A percentile compares a stretch with the other conserved stretches of the same genome.
These are phyloP conservation scores for Melanotaenia trifasciata DNA, from an alignment of 2,797 vertebrate genomes.

Conservation along the genomic window DNA sequence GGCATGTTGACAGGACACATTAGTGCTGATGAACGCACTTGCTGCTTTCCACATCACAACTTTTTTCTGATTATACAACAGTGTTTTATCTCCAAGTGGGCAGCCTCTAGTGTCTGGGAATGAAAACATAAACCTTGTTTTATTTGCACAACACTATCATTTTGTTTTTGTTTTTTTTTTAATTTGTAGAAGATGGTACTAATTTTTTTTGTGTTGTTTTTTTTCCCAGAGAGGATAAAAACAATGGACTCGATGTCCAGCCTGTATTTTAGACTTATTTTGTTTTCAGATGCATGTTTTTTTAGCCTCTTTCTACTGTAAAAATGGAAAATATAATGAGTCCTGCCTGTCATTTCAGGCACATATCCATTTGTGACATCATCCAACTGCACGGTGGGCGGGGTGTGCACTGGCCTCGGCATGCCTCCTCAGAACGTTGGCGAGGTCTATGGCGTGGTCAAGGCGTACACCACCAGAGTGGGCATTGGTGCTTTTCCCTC, in stretches of 20 bases:
- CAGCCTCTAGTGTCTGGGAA: not conserved
- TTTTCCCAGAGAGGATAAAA: too few relatives aligned
- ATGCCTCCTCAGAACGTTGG: constrained; percentile 96
- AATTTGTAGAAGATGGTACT: not conserved
- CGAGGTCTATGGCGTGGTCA: constrained; percentile 95
- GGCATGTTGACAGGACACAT: constrained; percentile 4
- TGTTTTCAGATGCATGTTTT: not conserved
- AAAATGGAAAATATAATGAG: not conserved
- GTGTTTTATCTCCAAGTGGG: constrained; percentile 16
- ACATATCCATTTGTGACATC: constrained; percentile 99
- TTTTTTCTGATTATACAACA: constrained; percentile 23
- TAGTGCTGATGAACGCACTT: not conserved
- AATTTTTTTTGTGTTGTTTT: not conserved
- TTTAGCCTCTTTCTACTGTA: too few relatives aligned
- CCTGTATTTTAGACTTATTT: not conserved
- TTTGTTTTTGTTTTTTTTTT: not conserved
- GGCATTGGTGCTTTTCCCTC: constrained; percentile 97
- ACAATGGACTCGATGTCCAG: too few relatives aligned
- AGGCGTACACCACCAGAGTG: constrained; percentile 96
- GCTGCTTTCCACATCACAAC: constrained; percentile 10
- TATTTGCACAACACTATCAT: not conserved
- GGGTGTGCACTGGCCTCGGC: constrained; percentile 95
- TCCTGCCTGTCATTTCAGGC: constrained; percentile 78
- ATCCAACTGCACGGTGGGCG: constrained; percentile 98
- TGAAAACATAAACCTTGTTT: not conserved